These are phyloP conservation scores for Rutpela maculata DNA, from an alignment of 2,888 invertebrate genomes.

Conservation along the genomic window DNA sequence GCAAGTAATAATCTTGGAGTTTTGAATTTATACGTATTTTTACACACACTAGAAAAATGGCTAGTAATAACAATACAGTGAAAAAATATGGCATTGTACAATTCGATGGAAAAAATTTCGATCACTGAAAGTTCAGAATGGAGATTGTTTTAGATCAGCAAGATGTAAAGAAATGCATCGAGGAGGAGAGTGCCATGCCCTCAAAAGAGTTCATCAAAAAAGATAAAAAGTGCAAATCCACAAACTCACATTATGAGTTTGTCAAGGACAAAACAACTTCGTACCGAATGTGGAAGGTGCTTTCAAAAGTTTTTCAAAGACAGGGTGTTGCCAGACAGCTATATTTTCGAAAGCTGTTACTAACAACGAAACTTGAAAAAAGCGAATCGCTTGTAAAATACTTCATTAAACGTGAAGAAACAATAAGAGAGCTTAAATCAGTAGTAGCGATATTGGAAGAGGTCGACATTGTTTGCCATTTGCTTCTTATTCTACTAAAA, in stretches of 20 bases:
- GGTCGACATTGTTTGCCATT: too few species aligned
- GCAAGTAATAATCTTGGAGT: too few species aligned
- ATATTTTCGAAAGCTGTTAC: neutral
- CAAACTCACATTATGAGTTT: neutral
- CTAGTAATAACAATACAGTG: neutral
- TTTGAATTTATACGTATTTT: too few species aligned
- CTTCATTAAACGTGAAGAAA: neutral
- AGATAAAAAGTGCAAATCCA: neutral
- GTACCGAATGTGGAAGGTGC: neutral
- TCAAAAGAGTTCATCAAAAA: neutral
- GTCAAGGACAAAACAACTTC: neutral
- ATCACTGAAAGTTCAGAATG: neutral
- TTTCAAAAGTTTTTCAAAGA: neutral
- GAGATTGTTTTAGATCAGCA: neutral
- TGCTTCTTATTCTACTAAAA: too few species aligned
- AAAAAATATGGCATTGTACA: neutral
- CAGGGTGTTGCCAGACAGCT: neutral
- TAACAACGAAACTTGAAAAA: neutral
- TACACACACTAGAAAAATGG: too few species aligned
- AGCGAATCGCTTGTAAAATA: neutral
- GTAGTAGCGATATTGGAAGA: neutral
- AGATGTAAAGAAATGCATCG: neutral
- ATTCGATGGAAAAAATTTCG: slow-evolving; percentile 1
- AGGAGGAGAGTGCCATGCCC: too few species aligned
- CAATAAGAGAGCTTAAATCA: neutral